These are phyloP conservation scores for Hirtodrosophila duncani DNA, from an alignment of 2,888 invertebrate species.

Conservation along the genomic window DNA sequence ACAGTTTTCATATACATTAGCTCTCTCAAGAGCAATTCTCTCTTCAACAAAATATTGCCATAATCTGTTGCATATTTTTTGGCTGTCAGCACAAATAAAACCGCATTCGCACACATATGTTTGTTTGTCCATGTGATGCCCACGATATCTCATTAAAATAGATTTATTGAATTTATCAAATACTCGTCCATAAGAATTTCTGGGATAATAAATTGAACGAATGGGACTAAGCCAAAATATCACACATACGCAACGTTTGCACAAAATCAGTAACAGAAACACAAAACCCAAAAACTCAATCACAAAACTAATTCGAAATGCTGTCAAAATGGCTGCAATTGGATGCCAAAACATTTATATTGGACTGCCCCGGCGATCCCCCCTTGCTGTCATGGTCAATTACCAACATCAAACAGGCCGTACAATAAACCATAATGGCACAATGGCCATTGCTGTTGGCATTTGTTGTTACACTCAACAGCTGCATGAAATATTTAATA, in stretches of 20 bases:
- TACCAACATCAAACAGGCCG: constrained; percentile 39
- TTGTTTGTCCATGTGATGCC: constrained; percentile 10
- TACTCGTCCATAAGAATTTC: neutral
- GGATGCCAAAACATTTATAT: constrained; percentile 22
- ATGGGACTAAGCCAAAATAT: neutral
- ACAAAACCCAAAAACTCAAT: constrained; percentile 11
- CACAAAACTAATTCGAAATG: constrained; percentile 30
- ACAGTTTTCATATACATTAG: neutral
- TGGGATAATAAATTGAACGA: too few relatives aligned
- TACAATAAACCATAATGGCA: constrained; percentile 47
- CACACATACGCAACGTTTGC: constrained; percentile 16
- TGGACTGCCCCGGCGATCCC: neutral
- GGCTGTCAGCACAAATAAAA: constrained; percentile 16
- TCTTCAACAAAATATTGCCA: constrained; percentile 4
- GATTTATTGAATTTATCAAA: constrained; percentile 28
- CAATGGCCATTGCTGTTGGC: constrained; percentile 10
- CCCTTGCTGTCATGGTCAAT: constrained; percentile 35
- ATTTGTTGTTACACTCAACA: constrained; percentile 29
- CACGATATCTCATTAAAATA: constrained; percentile 23
- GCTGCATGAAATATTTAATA: constrained; percentile 51
- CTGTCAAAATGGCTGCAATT: constrained; percentile 19
- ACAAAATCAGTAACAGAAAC: constrained; percentile 4
- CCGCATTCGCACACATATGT: constrained; percentile 12
- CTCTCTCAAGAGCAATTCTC: too few relatives aligned
- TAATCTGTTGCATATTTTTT: constrained; percentile 18